Conservation (phyloP, 2,888 invertebrate species). For the Protodeltote pygarga region DNA sequence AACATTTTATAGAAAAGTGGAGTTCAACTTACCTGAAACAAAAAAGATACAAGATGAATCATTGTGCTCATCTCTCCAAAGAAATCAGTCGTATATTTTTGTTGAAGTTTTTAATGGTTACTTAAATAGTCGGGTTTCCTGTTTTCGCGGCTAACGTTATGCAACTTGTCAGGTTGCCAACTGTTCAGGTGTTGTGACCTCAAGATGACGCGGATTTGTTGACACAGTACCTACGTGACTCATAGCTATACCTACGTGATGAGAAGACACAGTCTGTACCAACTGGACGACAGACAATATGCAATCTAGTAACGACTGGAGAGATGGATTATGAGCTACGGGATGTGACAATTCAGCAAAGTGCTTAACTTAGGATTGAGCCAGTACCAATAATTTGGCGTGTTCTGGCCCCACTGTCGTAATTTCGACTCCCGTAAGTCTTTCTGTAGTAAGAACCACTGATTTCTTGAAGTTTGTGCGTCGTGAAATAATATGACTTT, state of each 20-base stretch:
- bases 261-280: too few relatives aligned
- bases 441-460: too few relatives aligned
- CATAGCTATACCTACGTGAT: constrained; percentile 43
- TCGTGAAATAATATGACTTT: too few relatives aligned
- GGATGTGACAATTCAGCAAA: too few relatives aligned
- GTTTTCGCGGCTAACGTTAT: constrained; percentile 77
- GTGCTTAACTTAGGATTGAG: too few relatives aligned
- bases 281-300: too few relatives aligned
- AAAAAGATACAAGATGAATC: constrained; percentile 49
- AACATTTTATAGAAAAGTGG: constrained; percentile 15
- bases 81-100: constrained; percentile 49
- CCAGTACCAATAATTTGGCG: too few relatives aligned
- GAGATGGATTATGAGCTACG: too few relatives aligned
- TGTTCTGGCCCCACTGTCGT: too few relatives aligned
- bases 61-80: constrained; percentile 18
- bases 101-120: constrained; percentile 62
- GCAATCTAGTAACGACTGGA: constrained; percentile 4
- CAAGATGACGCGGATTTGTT: constrained; percentile 60
- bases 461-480: too few relatives aligned
- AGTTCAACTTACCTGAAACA: constrained; percentile 69
- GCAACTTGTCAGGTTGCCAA: constrained; percentile 82
- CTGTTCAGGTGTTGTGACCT: constrained; percentile 80
- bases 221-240: constrained; percentile 57
- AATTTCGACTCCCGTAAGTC: too few relatives aligned
- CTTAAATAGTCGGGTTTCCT: constrained; percentile 81